Base-by-base conservation (phyloP, 2,797 vertebrate species). In the Tangara arthus region DNA sequence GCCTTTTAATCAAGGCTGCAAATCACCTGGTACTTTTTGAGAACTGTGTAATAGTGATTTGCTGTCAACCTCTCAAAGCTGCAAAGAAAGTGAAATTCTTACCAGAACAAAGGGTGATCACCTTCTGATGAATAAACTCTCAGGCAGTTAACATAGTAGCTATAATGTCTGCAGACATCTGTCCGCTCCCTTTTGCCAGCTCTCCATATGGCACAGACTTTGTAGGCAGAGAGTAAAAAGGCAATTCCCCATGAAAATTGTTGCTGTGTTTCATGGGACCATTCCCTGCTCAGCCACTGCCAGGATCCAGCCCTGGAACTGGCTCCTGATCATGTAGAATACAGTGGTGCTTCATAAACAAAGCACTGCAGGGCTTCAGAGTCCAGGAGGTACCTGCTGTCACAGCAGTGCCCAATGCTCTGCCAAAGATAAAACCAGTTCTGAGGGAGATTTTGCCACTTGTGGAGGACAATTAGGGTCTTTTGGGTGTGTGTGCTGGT, bases 101-200 rank as follows among this genome's bases (percentile, higher is more conserved):
- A 82, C 42, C 44, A 84, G 93, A 93, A 89, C 81, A 91, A 95
- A 93, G 82, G 94, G 89, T 89, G 92, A 75, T 93, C 89, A 85
- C 90, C 93, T 95, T 93, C 84, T 93, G 94, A 96, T 82, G 82
- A 96, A 94, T 92, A 87, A 92, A 91, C 92, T 95, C 9, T 0
- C 75, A 91, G 42, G 53, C 92, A 89, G 89, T 92, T 96, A 96
- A 85, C 84, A n/a, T 47, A 87, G 92, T 89, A 89, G 85, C 94
- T 92, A 21, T 85, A 75, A 94, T 91, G 89, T 91, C 93, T 95
- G 53, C 65, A 96, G 94, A 89, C 95, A 95, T 95, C 93, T 96
- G 90, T 95, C 89, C 64, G 90, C 81, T 94, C 86, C 53, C 76
- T 92, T 95, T 90, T 94, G 94, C 93, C 92, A 95, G 87, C 78